These are phyloP conservation scores for Lepidurus arcticus DNA, from an alignment of 1,140 invertebrate genomes.

Conservation along the genomic window DNA sequence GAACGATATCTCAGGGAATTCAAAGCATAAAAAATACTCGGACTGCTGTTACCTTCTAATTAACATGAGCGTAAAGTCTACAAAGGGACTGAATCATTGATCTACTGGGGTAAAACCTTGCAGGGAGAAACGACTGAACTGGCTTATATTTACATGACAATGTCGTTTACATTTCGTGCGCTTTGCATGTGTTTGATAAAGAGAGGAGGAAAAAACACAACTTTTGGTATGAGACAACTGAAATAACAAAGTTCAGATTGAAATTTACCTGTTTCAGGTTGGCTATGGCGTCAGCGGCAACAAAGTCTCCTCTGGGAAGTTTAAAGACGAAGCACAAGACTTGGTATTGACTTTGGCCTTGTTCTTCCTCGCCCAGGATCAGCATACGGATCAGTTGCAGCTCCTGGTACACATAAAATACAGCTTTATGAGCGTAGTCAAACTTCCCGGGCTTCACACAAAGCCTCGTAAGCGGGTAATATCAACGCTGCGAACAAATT, in stretches of 20 bases:
- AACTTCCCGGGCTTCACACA: not conserved
- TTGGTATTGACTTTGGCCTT: conserved; percentile 81
- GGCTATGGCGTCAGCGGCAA: conserved; percentile 93
- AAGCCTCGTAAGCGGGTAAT: not conserved
- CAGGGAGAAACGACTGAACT: not conserved
- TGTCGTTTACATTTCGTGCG: not conserved
- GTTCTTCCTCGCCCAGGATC: conserved; percentile 91
- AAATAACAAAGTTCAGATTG: not conserved
- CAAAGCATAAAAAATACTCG: too few relatives aligned
- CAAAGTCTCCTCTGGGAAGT: conserved; percentile 78
- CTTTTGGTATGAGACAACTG: too few relatives aligned
- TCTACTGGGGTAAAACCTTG: not conserved
- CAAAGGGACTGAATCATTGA: not conserved
- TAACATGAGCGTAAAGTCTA: not conserved
- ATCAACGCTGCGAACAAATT: not conserved
- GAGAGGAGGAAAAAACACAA: too few relatives aligned
- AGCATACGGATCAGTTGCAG: conserved; percentile 84
- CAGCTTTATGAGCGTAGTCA: conserved; percentile 32
- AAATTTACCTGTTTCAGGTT: conserved; percentile 76
- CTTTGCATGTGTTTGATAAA: not conserved
- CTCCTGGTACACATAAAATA: conserved; percentile 57
- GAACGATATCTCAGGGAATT: too few relatives aligned
- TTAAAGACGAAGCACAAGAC: conserved; percentile 87
- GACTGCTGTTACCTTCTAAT: not conserved
- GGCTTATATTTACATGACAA: not conserved